Base-by-base conservation (phyloP, 2,797 vertebrate species). In the Pseudochaenichthys georgianus region DNA sequence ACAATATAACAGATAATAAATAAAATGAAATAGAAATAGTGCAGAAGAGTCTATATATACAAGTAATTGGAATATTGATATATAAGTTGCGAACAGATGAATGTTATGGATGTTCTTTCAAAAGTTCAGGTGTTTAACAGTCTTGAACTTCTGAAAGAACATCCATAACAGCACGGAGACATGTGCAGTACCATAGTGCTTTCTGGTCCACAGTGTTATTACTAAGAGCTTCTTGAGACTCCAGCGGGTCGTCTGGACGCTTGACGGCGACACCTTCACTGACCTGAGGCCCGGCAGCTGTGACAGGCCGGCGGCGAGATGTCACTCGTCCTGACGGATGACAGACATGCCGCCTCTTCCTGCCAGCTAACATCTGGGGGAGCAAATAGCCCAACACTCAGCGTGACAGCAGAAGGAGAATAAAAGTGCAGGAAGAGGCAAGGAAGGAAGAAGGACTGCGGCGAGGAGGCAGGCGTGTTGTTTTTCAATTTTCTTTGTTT, bases 261-360 rank as follows among this genome's bases (percentile, higher is more conserved):
- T 79, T 64, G 62, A 38, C 15, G 77, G n/a, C 31, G 61, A 80
- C 85, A 73, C 76, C 86, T 78, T 55, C 70, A 16, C 55, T 86
- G 88, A 91, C 89, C 90, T 82, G 85, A 91, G 80, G 86, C 89
- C 50, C 77, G 78, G 76, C 90, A 74, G 87, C 91, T 84, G 84
- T 88, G 93, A 91, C 93, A 92, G 76, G 81, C 83, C 31, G 73
- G 85, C 70, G 71, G 79, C 76, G 70, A 58, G 67, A 84, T 90
- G 92, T 93, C 93, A 89, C 77, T 86, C 64, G 80, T 67, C 75
- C 84, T 90, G 92, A 93, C 83, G 80, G 90, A 90, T 91, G 91
- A 89, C 89, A 92, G 90, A 92, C 87, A 64, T 12, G 65, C 71
- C 38, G 79, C 84, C 79, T 57, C 87, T 51, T 85, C 77, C 83